Evolutionary conservation across 2,113 vertebrate genomes (phyloP), one percentile per base, ranked within the genome.

Genomic region (Megaceryle torquata): DNA sequence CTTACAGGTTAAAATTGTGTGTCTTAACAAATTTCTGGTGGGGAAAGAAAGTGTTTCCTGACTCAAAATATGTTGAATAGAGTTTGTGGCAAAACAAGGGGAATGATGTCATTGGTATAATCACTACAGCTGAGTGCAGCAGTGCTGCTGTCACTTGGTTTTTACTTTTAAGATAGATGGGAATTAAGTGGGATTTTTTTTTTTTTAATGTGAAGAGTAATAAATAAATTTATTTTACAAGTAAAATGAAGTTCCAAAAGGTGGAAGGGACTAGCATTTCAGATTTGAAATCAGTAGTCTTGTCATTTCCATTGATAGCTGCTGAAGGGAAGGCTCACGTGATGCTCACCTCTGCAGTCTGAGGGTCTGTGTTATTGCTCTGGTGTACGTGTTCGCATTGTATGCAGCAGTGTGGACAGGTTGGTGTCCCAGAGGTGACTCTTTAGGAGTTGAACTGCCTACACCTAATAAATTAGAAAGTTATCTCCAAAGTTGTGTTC

Each of bases 341-440:
- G 0, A 10, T 11, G 15, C 9, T 64, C 24, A 21, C 4, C 19
- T n/a, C 8, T 63, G 26, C 20, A 3, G 0, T 33, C 9, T 60
- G 64, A 50, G 75, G 46, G 26, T 13, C 26, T 65, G 5, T 5
- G 20, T 59, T 57, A 8, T 63, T 70, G 19, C 33, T 13, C 17
- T 56, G 54, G 9, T 2, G 5, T 35, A 0, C 0, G 0, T 43
- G 31, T 44, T 22, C 7, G 37, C 21, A 53, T 9, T 57, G 44
- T 15, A 1, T 11, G 46, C 82, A 91, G 69, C 24, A 26, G 22
- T 11, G 6, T 37, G 28, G 44, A 5, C 29, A 11, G 29, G 20
- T 29, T 39, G 44, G 26, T 35, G 18, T 48, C 46, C 15, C 24
- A 69, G 31, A 22, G 26, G 31, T 82, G 61, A 13, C 22, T 48